phyloP scores from a whole-genome alignment of 2,888 invertebrate species.

The Cantharis nigra region DNA sequence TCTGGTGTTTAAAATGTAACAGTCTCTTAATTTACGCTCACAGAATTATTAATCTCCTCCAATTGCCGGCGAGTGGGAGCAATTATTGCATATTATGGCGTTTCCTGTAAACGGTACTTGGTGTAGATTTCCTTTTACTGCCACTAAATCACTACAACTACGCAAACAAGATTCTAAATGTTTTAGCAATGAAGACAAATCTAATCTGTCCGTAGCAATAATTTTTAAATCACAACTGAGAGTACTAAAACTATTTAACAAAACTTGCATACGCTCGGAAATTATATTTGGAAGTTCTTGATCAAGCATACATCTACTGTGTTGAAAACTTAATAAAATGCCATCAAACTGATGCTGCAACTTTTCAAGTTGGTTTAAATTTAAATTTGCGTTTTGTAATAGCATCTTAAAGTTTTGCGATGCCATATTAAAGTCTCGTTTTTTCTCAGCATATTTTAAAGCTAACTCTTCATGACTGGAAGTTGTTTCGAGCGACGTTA shows the following conservation, averaged over 20 bases:
- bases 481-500: slow-evolving; percentile 4
- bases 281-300: slow-evolving; percentile 43
- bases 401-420: slow-evolving; percentile 50
- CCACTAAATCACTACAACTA: slow-evolving; percentile 32
- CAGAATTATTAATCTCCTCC: slow-evolving; percentile 25
- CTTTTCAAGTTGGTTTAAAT: slow-evolving; percentile 42
- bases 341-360: slow-evolving; percentile 48
- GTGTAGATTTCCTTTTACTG: slow-evolving; percentile 27
- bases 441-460: slow-evolving; percentile 32
- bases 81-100: slow-evolving; percentile 25
- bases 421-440: slow-evolving; percentile 45
- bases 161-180: slow-evolving; percentile 36
- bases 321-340: slow-evolving; percentile 46
- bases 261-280: slow-evolving; percentile 31
- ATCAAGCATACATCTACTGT: slow-evolving; percentile 44
- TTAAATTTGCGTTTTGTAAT: slow-evolving; percentile 47
- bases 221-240: slow-evolving; percentile 36
- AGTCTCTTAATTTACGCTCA: slow-evolving; percentile 22
- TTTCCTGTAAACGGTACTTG: slow-evolving; percentile 20
- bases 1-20: slow-evolving; percentile 22
- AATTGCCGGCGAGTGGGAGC: slow-evolving; percentile 22
- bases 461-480: slow-evolving; percentile 17
- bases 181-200: slow-evolving; percentile 38
- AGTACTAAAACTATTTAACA: slow-evolving; percentile 33
- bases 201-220: slow-evolving; percentile 33